Percentiles rank a stretch among this genome's conserved stretches.
Evolutionary conservation across 2,113 vertebrate species (phyloP).

Genomic region (Okapia johnstoni): DNA sequence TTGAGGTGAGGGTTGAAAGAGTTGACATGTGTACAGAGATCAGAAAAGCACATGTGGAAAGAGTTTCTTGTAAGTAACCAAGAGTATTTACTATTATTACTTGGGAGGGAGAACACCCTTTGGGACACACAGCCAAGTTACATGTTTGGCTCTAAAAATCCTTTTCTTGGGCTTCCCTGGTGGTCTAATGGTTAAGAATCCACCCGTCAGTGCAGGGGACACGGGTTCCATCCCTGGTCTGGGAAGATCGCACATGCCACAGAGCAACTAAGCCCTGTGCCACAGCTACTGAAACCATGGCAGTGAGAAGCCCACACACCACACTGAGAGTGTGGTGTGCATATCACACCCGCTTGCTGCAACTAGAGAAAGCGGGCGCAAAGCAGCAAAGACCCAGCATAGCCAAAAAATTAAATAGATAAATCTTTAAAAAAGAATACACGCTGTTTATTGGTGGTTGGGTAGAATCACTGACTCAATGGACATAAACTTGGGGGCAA

Average conservation of each 20-base stretch:
- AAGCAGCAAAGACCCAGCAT: background rate
- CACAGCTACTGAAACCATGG: background rate
- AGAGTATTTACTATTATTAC: background rate
- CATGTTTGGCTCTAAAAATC: background rate
- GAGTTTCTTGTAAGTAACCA: too few relatives aligned
- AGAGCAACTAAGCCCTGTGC: background rate
- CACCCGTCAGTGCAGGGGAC: background rate
- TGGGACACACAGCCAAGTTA: background rate
- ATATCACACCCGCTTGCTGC: background rate
- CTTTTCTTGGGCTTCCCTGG: background rate
- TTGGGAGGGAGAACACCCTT: background rate
- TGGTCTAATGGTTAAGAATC: background rate
- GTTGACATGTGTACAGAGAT: rapidly evolving
- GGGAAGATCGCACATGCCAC: background rate
- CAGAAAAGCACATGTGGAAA: background rate
- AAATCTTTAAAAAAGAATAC: background rate
- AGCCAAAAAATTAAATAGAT: background rate
- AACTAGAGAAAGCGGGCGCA: background rate
- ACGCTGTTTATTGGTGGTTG: background rate
- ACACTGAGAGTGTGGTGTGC: background rate
- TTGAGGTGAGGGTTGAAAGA: background rate
- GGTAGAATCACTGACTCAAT: background rate
- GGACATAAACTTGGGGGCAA: background rate
- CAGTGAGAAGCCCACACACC: background rate
- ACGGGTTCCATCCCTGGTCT: background rate